phyloP scores from a whole-genome alignment of 2,113 vertebrate genomes.

The Fregata magnificens region DNA sequence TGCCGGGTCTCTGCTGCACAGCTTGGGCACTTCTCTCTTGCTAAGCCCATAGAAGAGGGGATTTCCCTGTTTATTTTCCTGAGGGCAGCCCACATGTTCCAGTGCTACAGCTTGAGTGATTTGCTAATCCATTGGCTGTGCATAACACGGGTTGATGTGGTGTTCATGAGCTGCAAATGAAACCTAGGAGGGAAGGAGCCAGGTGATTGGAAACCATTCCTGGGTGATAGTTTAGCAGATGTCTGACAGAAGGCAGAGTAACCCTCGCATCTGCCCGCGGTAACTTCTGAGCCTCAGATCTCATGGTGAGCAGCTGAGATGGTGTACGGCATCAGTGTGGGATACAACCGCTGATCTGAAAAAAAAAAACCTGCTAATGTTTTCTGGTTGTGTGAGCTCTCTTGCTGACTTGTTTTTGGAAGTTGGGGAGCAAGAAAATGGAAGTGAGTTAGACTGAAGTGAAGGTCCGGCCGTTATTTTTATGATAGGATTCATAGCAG shows the following conservation, averaged over 20 bases:
- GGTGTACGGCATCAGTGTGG: neutral
- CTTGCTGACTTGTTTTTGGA: neutral
- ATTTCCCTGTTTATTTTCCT: neutral
- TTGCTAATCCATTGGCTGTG: neutral
- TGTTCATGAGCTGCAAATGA: neutral
- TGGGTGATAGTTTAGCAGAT: neutral
- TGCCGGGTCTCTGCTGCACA: neutral
- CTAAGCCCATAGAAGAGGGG: neutral
- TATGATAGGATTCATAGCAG: neutral
- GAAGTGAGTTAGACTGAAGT: neutral
- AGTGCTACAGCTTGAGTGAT: neutral
- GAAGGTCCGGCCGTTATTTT: neutral
- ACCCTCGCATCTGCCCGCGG: neutral
- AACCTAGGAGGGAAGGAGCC: neutral
- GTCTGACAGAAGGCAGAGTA: neutral
- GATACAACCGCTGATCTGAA: neutral
- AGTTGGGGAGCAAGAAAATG: neutral
- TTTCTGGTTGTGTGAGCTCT: neutral
- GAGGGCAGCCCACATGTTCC: neutral
- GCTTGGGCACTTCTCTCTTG: neutral
- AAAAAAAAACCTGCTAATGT: neutral
- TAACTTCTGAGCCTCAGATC: neutral
- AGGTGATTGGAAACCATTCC: neutral
- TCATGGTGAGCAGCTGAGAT: neutral
- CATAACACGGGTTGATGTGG: neutral